Evolutionary conservation across 2,113 vertebrate species (phyloP), one percentile per base, ranked within the genome.

Genomic region (Lepidothrix coronata): DNA sequence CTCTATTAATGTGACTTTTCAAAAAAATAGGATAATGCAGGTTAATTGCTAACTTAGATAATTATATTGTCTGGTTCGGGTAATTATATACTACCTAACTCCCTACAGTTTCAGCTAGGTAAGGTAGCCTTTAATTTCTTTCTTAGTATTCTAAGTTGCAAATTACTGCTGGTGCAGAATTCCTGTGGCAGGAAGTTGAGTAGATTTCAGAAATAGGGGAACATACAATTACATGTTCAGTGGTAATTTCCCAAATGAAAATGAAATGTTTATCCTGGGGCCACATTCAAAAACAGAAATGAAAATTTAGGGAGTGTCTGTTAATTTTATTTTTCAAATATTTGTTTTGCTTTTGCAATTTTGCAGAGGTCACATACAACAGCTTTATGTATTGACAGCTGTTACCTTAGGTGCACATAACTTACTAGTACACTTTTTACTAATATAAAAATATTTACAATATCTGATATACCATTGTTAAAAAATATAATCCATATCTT

Each of bases 41-140:
- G 39, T 83, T 91, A 85, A 91, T 74, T 0, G 1, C 55, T 73
- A 91, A 51, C 46, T 74, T 71, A 27, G 25, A 39, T 91, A 77
- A 91, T 77, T 74, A 54, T 73, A 67, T 86, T 84, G 43, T 77
- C 76, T 95, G 35, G 9, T 22, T 95, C 37, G 58, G 39, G 59
- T 93, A 91, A 80, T 91, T 94, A 85, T 66, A 77, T 41, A 11
- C 37, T 80, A 80, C 44, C 13, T 74, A 85, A 80, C 83, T 93
- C 19, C 17, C 43, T 71, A 21, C 11, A 67, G 33, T 71, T 96
- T 80, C 55, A 88, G 30, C 20, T 80, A 41, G 43, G 57, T 80
- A 94, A 88, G 15, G 35, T 79, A 77, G 27, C 19, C 55, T 90
- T 94, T 91, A 0, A 3, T 75, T 85, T 88, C 22, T 71, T 95